Evolutionary conservation across 1,140 invertebrate species (phyloP).

Genomic region (Bursaphelenchus mucronatus): DNA sequence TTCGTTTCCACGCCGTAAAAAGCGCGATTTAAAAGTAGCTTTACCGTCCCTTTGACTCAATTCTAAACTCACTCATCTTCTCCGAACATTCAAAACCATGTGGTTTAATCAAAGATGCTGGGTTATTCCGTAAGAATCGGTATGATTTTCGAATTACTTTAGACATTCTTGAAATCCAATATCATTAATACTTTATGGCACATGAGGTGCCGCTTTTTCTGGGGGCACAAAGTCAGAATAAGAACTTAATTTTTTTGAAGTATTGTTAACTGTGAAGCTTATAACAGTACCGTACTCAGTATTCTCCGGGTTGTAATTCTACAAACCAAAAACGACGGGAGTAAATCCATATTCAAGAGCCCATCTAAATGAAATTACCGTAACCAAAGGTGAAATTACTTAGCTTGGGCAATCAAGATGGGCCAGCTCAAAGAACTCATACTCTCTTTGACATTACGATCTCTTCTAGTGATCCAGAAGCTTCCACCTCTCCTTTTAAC

Average conservation of each 20-base stretch:
- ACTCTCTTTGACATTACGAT: no score
- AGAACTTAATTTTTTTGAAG: conserved; percentile 64
- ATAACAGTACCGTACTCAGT: conserved; percentile 48
- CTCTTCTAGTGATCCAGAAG: no score
- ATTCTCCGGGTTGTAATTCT: conserved; percentile 53
- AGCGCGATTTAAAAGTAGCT: no score
- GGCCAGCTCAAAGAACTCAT: conserved; percentile 62
- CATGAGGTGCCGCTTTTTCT: conserved; percentile 61
- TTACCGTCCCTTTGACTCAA: no score
- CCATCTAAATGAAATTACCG: conserved; percentile 30
- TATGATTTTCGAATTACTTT: conserved; percentile 25
- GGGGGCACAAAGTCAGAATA: conserved; percentile 65
- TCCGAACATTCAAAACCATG: conserved; percentile 4
- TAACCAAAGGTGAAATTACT: conserved; percentile 32
- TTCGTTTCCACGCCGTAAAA: no score
- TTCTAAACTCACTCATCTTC: conserved; percentile 11
- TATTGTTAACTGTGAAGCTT: conserved; percentile 63
- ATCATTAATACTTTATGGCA: conserved; percentile 52
- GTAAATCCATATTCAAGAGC: conserved; percentile 47
- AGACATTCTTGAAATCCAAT: conserved; percentile 12
- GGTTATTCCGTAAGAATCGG: conserved; percentile 14
- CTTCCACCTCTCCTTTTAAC: no score
- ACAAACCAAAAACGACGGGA: conserved; percentile 61
- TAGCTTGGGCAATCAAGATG: conserved; percentile 61
- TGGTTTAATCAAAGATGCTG: conserved; percentile 24